Percentiles rank a stretch among this genome's conserved stretches.
Evolutionary conservation across 23 tunicate species (phyloP).

Genomic region (Oikopleura vanhoeffeni): DNA sequence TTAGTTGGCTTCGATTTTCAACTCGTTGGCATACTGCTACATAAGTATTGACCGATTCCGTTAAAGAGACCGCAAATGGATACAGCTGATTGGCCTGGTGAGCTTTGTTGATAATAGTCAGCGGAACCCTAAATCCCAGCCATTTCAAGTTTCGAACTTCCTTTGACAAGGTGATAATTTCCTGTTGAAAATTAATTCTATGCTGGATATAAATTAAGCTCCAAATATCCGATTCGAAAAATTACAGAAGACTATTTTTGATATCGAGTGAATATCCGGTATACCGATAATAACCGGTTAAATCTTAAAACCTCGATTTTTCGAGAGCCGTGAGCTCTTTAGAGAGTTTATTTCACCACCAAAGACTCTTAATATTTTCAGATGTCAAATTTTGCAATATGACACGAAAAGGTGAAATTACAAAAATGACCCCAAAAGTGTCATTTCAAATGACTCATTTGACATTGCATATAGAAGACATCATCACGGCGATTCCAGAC

Average conservation of each 20-base stretch:
- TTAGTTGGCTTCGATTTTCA: slow-evolving; percentile 28
- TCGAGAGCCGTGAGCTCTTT: no score
- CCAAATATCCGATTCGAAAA: background rate
- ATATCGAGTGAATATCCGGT: background rate
- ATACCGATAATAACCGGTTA: background rate
- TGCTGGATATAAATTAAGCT: background rate
- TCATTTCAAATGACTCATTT: no score
- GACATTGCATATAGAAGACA: no score
- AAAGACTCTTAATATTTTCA: no score
- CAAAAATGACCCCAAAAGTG: no score
- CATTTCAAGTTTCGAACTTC: slow-evolving; percentile 84
- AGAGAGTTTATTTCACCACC: no score
- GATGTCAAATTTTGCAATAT: no score
- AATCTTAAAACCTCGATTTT: no score
- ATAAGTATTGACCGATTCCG: slow-evolving; percentile 75
- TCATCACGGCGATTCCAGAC: no score
- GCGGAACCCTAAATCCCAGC: slow-evolving; percentile 83
- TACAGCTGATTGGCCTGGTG: slow-evolving; percentile 98
- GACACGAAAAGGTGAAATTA: no score
- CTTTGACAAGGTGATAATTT: slow-evolving; percentile 72
- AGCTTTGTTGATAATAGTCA: slow-evolving; percentile 86
- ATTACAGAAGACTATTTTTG: background rate
- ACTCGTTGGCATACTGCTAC: slow-evolving; percentile 62
- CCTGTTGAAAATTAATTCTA: slow-evolving; percentile 34
- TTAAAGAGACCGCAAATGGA: slow-evolving; percentile 81